Evolutionary conservation across 2,797 vertebrate genomes (phyloP).

Genomic region (Pogoniulus pusillus): DNA sequence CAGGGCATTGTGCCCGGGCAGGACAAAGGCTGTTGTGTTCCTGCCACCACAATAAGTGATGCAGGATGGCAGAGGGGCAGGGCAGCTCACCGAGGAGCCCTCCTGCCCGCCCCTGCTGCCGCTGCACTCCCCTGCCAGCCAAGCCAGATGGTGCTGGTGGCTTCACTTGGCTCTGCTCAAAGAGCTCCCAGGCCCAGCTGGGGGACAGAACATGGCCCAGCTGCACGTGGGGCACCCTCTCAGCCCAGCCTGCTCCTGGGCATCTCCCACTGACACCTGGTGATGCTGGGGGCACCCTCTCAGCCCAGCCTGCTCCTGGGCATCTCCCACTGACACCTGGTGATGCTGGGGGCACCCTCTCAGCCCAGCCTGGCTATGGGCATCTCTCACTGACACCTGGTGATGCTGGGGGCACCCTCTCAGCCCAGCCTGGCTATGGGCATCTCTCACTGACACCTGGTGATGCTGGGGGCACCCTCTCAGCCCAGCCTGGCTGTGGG

Average conservation of each 20-base stretch:
- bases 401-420: not conserved
- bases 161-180: not conserved
- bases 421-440: too few relatives aligned
- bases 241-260: too few relatives aligned
- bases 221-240: not conserved
- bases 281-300: not conserved
- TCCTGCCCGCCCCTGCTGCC: not conserved
- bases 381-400: fast-evolving
- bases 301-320: too few relatives aligned
- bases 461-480: not conserved
- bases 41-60: not conserved
- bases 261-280: too few relatives aligned
- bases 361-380: not conserved
- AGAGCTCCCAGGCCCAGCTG: not conserved
- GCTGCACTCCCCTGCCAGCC: fast-evolving
- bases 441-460: too few relatives aligned
- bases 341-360: not conserved
- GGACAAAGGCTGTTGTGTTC: conserved; percentile 56
- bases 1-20: not conserved
- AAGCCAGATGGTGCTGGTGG: not conserved
- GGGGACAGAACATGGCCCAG: fast-evolving
- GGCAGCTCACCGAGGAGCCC: not conserved
- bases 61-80: not conserved
- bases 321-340: too few relatives aligned
- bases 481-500: too few relatives aligned